phyloP scores from a whole-genome alignment of 2,113 vertebrate species.

The Microcebus jonahi region DNA sequence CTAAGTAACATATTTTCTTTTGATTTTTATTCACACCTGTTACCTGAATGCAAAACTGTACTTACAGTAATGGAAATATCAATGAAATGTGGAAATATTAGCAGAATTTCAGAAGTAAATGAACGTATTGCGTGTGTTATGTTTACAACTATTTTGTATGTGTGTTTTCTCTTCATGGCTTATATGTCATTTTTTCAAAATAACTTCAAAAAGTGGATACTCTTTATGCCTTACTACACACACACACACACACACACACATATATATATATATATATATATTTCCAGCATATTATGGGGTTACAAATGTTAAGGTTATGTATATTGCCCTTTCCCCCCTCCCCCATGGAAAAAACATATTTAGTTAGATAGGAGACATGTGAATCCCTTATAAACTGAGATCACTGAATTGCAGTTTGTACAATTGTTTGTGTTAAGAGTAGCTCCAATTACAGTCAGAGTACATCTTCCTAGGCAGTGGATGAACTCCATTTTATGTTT shows the following conservation, averaged over 20 bases:
- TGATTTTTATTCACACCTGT: not conserved
- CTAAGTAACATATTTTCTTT: not conserved
- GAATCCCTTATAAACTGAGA: not conserved
- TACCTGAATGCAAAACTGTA: not conserved
- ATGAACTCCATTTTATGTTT: not conserved
- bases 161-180: not conserved
- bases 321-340: too few relatives aligned
- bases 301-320: too few relatives aligned
- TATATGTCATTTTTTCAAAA: not conserved
- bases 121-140: not conserved
- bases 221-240: not conserved
- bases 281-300: too few relatives aligned
- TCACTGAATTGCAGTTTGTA: not conserved
- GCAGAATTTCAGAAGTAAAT: conserved; percentile 11
- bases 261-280: too few relatives aligned
- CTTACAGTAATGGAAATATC: not conserved
- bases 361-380: not conserved
- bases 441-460: not conserved
- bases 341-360: not conserved
- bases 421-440: not conserved
- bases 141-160: not conserved
- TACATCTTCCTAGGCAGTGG: not conserved
- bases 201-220: not conserved
- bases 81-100: not conserved
- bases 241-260: too few relatives aligned